phyloP scores from a whole-genome alignment of 2,797 vertebrate species.

The Dipus sagitta region DNA sequence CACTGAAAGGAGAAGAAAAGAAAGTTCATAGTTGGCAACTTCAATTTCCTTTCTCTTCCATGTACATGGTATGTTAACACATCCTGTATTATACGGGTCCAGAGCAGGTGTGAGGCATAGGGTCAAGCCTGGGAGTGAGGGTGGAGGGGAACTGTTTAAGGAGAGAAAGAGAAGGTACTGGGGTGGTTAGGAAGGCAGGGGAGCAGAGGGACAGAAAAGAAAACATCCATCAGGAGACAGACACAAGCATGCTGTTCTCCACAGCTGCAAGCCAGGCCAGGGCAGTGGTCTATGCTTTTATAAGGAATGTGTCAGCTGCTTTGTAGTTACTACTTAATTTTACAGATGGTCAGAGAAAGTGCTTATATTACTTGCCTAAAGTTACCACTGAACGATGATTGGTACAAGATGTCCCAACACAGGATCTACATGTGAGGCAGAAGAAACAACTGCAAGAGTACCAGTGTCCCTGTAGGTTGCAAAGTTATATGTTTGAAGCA shows the following conservation, averaged over 20 bases:
- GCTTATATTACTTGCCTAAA: constrained; percentile 74
- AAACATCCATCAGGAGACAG: constrained; percentile 65
- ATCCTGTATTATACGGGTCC: constrained; percentile 64
- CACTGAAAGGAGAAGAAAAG: constrained; percentile 46
- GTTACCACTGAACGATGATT: constrained; percentile 74
- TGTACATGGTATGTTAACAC: constrained; percentile 73
- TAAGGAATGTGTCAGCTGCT: constrained; percentile 74
- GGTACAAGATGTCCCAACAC: constrained; percentile 77
- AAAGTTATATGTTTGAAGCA: constrained; percentile 64
- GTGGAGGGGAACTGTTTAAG: background rate
- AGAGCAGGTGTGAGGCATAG: constrained; percentile 75
- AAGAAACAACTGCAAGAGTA: constrained; percentile 39
- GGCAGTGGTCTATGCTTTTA: constrained; percentile 60
- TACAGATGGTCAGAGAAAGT: constrained; percentile 80
- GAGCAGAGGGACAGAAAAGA: constrained; percentile 64
- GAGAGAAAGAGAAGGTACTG: constrained; percentile 36
- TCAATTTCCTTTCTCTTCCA: constrained; percentile 67
- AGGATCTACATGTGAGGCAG: constrained; percentile 27
- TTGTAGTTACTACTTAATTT: constrained; percentile 78
- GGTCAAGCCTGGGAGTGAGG: constrained; percentile 56
- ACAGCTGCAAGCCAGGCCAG: constrained; percentile 73
- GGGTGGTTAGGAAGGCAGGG: constrained; percentile 15
- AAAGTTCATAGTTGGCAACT: constrained; percentile 66
- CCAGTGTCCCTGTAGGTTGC: constrained; percentile 53
- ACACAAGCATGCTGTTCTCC: constrained; percentile 41